Conservation (phyloP, 1,140 invertebrate species). For the Drosophila bifasciata region DNA sequence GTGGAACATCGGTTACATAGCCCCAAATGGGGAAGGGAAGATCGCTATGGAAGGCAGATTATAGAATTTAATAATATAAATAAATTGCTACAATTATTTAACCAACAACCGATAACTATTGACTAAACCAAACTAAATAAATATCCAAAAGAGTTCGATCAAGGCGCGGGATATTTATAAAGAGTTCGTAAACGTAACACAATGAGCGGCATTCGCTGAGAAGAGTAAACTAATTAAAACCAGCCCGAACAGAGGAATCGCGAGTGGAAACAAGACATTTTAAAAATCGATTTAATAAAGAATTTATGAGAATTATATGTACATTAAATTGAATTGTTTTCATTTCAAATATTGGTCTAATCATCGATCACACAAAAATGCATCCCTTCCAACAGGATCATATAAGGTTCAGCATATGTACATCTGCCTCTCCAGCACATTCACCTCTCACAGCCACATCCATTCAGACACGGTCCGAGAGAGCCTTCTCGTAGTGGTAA, state of each 20-base stretch:
- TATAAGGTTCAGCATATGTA: too few relatives aligned
- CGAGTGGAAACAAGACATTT: conserved; percentile 66
- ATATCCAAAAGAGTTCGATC: conserved; percentile 40
- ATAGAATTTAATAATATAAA: conserved; percentile 81
- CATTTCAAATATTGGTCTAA: too few relatives aligned
- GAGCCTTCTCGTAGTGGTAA: too few relatives aligned
- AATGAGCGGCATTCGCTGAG: conserved; percentile 69
- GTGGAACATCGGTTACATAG: conserved; percentile 33
- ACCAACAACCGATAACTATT: conserved; percentile 64
- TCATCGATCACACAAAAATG: too few relatives aligned
- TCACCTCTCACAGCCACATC: too few relatives aligned
- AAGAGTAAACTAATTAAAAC: conserved; percentile 76
- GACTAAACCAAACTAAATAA: conserved; percentile 58
- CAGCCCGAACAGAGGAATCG: conserved; percentile 40
- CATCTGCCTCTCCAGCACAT: too few relatives aligned
- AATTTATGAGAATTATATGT: conserved; percentile 83
- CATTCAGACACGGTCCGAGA: too few relatives aligned
- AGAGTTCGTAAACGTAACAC: conserved; percentile 71
- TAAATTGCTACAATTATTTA: conserved; percentile 75
- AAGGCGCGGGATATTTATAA: conserved; percentile 51
- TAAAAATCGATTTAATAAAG: conserved; percentile 83
- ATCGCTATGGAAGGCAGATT: conserved; percentile 72
- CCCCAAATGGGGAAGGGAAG: conserved; percentile 21
- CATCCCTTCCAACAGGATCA: too few relatives aligned
- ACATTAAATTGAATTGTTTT: conserved; percentile 48